These are phyloP conservation scores for Baronia brevicornis DNA, from an alignment of 2,888 invertebrate genomes.

Conservation along the genomic window DNA sequence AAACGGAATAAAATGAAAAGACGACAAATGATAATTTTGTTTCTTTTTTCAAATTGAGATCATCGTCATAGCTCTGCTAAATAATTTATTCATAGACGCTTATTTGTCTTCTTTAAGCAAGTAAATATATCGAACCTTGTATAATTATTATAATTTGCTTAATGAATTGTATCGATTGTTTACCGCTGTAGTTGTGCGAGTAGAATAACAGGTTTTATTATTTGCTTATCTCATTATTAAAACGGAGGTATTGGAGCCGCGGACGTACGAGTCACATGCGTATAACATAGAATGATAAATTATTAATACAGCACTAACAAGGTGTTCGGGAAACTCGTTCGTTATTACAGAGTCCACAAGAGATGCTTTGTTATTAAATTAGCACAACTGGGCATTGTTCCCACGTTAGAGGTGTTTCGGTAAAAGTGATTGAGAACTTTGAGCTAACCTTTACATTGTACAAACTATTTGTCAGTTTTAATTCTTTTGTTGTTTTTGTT, in stretches of 20 bases:
- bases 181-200: conserved; percentile 8
- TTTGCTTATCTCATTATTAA: conserved; percentile 7
- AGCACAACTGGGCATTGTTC: conserved; percentile 36
- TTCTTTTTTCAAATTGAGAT: no score
- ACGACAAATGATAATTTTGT: no score
- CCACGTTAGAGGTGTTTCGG: conserved; percentile 25
- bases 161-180: conserved; percentile 12
- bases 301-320: conserved; percentile 50
- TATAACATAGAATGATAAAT: conserved; percentile 35
- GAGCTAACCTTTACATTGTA: conserved; percentile 5
- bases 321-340: conserved; percentile 47
- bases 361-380: conserved; percentile 52
- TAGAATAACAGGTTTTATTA: conserved; percentile 9
- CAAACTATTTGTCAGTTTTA: conserved; percentile 1
- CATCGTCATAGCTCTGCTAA: no score
- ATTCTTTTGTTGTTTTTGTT: conserved; percentile 1
- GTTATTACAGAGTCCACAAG: conserved; percentile 37
- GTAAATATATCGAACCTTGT: no score
- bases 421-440: conserved; percentile 10
- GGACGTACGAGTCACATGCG: conserved; percentile 2
- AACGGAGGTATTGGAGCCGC: conserved; percentile 8
- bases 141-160: conserved; percentile 1
- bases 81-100: no score
- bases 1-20: no score
- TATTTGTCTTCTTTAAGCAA: no score